phyloP scores from a whole-genome alignment of 1,140 invertebrate genomes.

The Drosophila kohkoa region DNA sequence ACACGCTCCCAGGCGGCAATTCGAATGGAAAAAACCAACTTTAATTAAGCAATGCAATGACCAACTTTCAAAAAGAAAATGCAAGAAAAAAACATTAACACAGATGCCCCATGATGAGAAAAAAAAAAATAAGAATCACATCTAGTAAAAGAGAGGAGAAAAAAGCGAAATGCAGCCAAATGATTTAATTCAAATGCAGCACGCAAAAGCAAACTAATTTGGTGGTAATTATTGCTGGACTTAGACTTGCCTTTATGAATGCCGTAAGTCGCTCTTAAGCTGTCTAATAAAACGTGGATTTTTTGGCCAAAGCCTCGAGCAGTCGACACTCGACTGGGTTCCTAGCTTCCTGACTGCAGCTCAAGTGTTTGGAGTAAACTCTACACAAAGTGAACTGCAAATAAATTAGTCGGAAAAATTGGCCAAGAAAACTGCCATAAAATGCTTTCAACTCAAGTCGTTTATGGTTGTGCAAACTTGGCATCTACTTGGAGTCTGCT shows the following conservation, averaged over 20 bases:
- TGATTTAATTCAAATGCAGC: slow-evolving; percentile 69
- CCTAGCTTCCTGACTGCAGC: slow-evolving; percentile 4
- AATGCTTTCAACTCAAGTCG: slow-evolving; percentile 54
- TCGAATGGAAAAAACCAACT: slow-evolving; percentile 36
- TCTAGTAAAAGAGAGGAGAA: slow-evolving; percentile 1
- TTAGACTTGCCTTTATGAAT: slow-evolving; percentile 53
- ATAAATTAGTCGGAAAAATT: slow-evolving; percentile 69
- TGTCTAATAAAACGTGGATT: slow-evolving; percentile 42
- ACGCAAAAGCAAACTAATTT: slow-evolving; percentile 54
- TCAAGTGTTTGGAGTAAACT: slow-evolving; percentile 53
- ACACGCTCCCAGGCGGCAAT: slow-evolving; percentile 23
- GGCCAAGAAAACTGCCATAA: slow-evolving; percentile 54
- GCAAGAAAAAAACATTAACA: slow-evolving; percentile 22
- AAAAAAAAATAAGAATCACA: slow-evolving; percentile 17
- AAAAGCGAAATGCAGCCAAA: slow-evolving; percentile 35
- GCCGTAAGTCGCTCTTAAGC: slow-evolving; percentile 40
- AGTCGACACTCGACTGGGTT: background rate
- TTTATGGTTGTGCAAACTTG: slow-evolving; percentile 47
- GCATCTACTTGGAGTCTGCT: background rate
- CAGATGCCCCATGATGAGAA: slow-evolving; percentile 2
- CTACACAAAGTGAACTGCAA: slow-evolving; percentile 66
- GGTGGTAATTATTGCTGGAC: slow-evolving; percentile 55
- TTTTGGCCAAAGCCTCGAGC: slow-evolving; percentile 13
- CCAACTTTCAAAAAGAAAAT: slow-evolving; percentile 47
- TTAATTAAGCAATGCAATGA: slow-evolving; percentile 71